These are phyloP conservation scores for Rhizomys pruinosus DNA, from an alignment of 2,113 vertebrate species.

Conservation along the genomic window DNA sequence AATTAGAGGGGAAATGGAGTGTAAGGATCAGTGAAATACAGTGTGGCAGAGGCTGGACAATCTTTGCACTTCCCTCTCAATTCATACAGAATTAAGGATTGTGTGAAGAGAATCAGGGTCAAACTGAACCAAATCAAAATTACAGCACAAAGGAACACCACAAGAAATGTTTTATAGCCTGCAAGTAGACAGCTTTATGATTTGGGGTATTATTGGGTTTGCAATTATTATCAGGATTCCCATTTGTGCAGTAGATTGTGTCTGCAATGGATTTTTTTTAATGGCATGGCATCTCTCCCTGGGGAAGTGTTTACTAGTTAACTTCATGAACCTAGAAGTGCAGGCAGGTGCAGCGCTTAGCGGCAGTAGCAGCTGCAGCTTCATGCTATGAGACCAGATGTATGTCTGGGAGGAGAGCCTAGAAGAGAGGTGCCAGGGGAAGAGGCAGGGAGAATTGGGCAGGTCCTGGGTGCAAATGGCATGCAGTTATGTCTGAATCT, in stretches of 20 bases:
- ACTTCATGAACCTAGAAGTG: background rate
- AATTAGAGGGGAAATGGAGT: constrained; percentile 38
- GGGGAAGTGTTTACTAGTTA: background rate
- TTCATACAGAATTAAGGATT: background rate
- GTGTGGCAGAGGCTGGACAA: background rate
- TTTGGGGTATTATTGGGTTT: background rate
- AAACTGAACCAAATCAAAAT: background rate
- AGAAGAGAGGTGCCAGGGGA: background rate
- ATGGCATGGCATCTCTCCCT: background rate
- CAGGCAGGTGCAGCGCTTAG: background rate
- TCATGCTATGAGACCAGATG: background rate
- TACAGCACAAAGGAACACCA: background rate
- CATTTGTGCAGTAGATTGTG: background rate
- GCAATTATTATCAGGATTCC: constrained; percentile 13
- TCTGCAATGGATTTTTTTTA: constrained; percentile 9
- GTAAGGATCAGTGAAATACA: constrained; percentile 42
- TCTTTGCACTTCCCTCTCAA: background rate
- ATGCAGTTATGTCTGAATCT: background rate
- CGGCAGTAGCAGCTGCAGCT: background rate
- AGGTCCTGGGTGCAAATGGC: background rate
- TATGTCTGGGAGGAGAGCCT: background rate
- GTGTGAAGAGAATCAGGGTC: background rate
- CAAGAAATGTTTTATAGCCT: background rate
- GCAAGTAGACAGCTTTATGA: background rate
- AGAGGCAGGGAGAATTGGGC: too few species aligned